These are phyloP conservation scores for Chloroceryle inda DNA, from an alignment of 2,797 vertebrate genomes.

Conservation along the genomic window DNA sequence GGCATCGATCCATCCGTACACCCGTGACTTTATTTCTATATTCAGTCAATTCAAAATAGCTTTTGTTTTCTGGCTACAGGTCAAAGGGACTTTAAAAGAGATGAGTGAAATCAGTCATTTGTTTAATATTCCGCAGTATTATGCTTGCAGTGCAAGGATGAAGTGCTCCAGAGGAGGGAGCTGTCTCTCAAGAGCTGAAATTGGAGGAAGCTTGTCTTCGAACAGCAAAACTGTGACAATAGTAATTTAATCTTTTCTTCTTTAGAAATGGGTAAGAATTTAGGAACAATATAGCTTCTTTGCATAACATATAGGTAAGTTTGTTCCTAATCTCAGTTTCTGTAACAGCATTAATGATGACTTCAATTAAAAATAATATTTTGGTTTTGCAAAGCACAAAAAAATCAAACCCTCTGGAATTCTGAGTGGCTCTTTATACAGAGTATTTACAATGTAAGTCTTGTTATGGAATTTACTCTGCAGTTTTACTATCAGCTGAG, in stretches of 20 bases:
- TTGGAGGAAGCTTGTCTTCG: background rate
- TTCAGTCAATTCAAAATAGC: background rate
- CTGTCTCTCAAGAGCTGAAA: background rate
- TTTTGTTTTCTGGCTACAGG: background rate
- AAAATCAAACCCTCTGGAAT: background rate
- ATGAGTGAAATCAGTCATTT: background rate
- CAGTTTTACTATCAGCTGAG: background rate
- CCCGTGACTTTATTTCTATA: background rate
- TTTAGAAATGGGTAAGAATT: background rate
- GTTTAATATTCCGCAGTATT: background rate
- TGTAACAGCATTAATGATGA: background rate
- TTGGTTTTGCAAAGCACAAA: background rate
- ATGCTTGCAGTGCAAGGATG: background rate
- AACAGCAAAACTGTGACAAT: background rate
- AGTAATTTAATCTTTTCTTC: background rate
- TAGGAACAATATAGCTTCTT: background rate
- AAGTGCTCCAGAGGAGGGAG: slow-evolving; percentile 61
- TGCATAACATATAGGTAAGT: background rate
- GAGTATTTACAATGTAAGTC: background rate
- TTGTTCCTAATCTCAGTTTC: background rate
- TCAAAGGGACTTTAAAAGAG: background rate
- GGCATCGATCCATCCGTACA: background rate
- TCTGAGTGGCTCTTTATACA: background rate
- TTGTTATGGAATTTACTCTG: background rate
- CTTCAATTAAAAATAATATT: background rate